These are phyloP conservation scores for Agonopterix arenella DNA, from an alignment of 2,888 invertebrate species.

Conservation along the genomic window DNA sequence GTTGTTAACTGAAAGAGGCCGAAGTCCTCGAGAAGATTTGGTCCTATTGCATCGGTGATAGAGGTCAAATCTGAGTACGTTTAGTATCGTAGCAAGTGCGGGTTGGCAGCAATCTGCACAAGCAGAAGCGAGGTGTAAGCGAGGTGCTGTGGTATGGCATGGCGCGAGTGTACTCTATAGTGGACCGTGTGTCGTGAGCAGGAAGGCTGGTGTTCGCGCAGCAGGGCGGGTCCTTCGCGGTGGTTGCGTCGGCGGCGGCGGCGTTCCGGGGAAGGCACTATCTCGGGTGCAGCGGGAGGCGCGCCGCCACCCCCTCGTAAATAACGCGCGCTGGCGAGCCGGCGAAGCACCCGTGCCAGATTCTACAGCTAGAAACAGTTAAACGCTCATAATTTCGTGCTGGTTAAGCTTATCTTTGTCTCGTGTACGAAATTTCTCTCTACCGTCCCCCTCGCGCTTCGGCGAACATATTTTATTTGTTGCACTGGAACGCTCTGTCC, in stretches of 20 bases:
- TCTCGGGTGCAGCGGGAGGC: conserved; percentile 62
- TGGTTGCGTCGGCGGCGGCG: conserved; percentile 40
- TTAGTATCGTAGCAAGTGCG: conserved; percentile 40
- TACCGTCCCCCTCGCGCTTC: conserved; percentile 64
- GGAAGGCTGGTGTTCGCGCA: conserved; percentile 32
- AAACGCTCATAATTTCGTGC: conserved; percentile 77
- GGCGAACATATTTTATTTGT: conserved; percentile 73
- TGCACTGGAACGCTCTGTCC: conserved; percentile 62
- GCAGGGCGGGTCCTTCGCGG: conserved; percentile 17
- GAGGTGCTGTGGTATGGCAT: conserved; percentile 29
- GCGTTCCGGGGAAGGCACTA: conserved; percentile 71
- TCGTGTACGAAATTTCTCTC: conserved; percentile 71
- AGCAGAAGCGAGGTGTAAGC: conserved; percentile 58
- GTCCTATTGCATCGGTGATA: conserved; percentile 51
- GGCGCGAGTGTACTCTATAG: conserved; percentile 13
- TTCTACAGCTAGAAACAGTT: conserved; percentile 77
- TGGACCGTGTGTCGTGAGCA: conserved; percentile 23
- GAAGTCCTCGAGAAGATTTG: conserved; percentile 32
- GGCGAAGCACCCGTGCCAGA: conserved; percentile 76
- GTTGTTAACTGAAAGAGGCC: conserved; percentile 40
- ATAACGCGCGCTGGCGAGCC: conserved; percentile 75
- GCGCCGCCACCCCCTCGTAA: conserved; percentile 67
- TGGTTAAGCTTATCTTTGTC: conserved; percentile 77
- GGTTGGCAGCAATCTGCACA: conserved; percentile 64
- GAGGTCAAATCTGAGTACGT: conserved; percentile 52